A percentile compares a stretch with the other conserved stretches of the same genome.
Evolutionary conservation across 2,797 vertebrate species (phyloP).

Genomic region (Gallirallus australis): DNA sequence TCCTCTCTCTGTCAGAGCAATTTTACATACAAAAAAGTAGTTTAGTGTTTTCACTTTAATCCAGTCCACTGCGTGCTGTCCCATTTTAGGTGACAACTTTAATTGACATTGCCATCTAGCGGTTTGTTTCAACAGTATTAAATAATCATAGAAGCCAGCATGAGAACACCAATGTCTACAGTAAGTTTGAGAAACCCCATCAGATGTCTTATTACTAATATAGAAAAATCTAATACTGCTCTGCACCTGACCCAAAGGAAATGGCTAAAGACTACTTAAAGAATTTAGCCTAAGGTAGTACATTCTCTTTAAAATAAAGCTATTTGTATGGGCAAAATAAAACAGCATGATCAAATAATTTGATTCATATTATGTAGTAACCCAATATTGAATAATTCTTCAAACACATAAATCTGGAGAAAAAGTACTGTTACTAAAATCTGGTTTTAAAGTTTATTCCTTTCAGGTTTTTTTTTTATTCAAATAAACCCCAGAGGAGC

Average conservation of each 20-base stretch:
- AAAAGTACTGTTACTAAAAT: background rate
- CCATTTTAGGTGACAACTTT: background rate
- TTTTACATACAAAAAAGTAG: background rate
- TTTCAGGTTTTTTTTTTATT: background rate
- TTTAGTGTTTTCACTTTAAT: background rate
- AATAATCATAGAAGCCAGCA: background rate
- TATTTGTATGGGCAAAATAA: background rate
- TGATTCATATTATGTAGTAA: background rate
- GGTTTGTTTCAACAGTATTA: constrained; percentile 29
- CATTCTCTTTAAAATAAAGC: background rate
- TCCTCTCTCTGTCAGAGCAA: background rate
- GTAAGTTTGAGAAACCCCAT: background rate
- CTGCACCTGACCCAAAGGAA: background rate
- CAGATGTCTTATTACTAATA: background rate
- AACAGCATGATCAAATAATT: background rate
- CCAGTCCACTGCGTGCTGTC: background rate
- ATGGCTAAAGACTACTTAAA: background rate
- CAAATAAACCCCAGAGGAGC: background rate
- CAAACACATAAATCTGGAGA: background rate
- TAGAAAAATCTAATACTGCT: background rate
- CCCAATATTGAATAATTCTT: background rate
- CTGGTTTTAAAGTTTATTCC: background rate
- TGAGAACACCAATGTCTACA: background rate
- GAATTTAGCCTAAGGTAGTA: background rate
- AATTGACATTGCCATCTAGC: constrained; percentile 64